Percentiles rank a stretch among this genome's conserved stretches.
Conservation (phyloP, 2,797 vertebrate genomes). For the Menidia menidia region DNA sequence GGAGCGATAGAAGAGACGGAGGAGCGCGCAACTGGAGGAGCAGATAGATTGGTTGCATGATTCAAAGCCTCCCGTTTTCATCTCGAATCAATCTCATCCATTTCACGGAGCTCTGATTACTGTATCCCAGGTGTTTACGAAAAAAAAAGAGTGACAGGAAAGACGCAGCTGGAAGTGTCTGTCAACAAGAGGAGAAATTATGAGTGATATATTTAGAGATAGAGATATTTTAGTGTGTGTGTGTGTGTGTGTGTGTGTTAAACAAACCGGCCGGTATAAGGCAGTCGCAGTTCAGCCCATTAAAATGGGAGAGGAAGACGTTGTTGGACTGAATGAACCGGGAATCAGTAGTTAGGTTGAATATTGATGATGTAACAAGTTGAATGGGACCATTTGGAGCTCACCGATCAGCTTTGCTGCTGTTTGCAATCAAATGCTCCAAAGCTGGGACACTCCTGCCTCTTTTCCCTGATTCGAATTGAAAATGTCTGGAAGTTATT, state of each 20-base stretch:
- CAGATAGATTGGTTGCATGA: constrained; percentile 68
- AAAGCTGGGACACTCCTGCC: background rate
- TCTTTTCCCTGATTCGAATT: background rate
- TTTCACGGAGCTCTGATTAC: constrained; percentile 41
- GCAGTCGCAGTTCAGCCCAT: too few species aligned
- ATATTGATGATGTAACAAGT: too few species aligned
- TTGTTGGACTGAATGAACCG: too few species aligned
- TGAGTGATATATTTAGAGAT: too few species aligned
- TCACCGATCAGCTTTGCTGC: background rate
- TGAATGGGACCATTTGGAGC: too few species aligned
- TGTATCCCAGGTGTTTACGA: constrained; percentile 49
- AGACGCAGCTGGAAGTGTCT: constrained; percentile 43
- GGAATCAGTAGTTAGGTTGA: too few species aligned
- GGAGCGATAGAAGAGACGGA: too few species aligned
- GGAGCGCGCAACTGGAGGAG: constrained; percentile 26
- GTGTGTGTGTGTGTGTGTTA: too few species aligned
- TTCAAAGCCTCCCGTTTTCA: constrained; percentile 60
- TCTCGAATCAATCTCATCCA: constrained; percentile 37
- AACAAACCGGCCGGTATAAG: too few species aligned
- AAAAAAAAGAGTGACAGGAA: constrained; percentile 58
- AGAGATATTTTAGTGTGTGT: too few species aligned
- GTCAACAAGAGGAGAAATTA: constrained; percentile 36
- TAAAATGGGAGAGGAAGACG: background rate
- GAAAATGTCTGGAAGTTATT: too few species aligned
- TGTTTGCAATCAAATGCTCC: background rate